A percentile compares a stretch with the other conserved stretches of the same genome.
These are phyloP conservation scores for Onchidella celtica DNA, from an alignment of 2,888 invertebrate species.

Conservation along the genomic window DNA sequence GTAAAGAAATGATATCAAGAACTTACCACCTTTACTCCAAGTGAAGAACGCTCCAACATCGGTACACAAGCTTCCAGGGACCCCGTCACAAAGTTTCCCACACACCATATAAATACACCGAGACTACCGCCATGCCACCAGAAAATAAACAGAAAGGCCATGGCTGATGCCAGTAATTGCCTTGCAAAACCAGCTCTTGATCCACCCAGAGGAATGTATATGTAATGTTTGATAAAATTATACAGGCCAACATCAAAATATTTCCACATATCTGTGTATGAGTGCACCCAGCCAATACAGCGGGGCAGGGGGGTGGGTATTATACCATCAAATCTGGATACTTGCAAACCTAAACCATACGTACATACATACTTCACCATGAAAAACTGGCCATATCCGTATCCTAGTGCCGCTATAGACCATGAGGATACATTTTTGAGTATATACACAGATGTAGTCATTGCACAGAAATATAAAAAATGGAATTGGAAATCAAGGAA, in stretches of 20 bases:
- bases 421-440: conserved; percentile 84
- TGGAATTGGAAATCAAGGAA: conserved; percentile 88
- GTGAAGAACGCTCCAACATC: conserved; percentile 1
- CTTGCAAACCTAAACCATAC: conserved; percentile 90
- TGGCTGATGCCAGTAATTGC: conserved; percentile 85
- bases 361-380: conserved; percentile 93
- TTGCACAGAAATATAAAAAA: conserved; percentile 90
- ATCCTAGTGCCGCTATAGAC: conserved; percentile 91
- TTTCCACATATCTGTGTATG: conserved; percentile 98
- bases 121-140: conserved; percentile 93
- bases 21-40: conserved; percentile 29
- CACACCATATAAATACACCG: conserved; percentile 91
- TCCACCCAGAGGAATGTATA: conserved; percentile 87
- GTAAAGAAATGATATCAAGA: too few species aligned
- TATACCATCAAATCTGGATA: conserved; percentile 85
- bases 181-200: conserved; percentile 72
- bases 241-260: conserved; percentile 95
- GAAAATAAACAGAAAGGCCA: conserved; percentile 91
- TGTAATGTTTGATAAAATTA: conserved; percentile 92
- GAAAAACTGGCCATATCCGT: conserved; percentile 95
- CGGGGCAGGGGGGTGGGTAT: conserved; percentile 88
- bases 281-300: conserved; percentile 94
- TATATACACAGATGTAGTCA: conserved; percentile 84
- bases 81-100: conserved; percentile 90
- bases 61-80: conserved; percentile 29